Evolutionary conservation across 2,888 invertebrate genomes (phyloP).

Genomic region (Phortica okadai): DNA sequence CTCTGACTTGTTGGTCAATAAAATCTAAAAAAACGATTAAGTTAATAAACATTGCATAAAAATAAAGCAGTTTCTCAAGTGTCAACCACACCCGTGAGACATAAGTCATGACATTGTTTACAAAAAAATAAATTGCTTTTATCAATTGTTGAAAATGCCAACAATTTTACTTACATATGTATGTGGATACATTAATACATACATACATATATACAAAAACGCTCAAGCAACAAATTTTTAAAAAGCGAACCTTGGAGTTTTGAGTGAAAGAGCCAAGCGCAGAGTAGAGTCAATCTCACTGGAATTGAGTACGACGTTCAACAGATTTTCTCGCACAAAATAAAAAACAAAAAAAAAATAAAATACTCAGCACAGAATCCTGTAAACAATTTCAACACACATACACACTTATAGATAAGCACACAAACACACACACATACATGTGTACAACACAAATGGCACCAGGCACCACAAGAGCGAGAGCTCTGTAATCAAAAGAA

Average conservation of each 20-base stretch:
- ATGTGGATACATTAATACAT: neutral
- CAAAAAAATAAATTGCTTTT: too few relatives aligned
- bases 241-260: neutral
- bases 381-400: constrained; percentile 36
- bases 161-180: neutral
- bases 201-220: neutral
- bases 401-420: constrained; percentile 52
- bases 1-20: too few relatives aligned
- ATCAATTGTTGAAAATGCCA: too few relatives aligned
- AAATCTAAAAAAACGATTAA: too few relatives aligned
- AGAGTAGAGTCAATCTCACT: constrained; percentile 17
- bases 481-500: constrained; percentile 57
- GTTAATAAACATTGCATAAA: too few relatives aligned
- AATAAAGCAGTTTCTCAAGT: too few relatives aligned
- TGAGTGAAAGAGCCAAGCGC: constrained; percentile 4
- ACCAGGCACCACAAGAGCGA: neutral
- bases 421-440: constrained; percentile 22
- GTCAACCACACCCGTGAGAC: too few relatives aligned
- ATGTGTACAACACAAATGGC: neutral
- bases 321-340: constrained; percentile 4
- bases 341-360: neutral
- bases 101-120: too few relatives aligned
- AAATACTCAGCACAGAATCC: constrained; percentile 39
- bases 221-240: neutral
- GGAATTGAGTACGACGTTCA: constrained; percentile 22